Evolutionary conservation across 92 coral and sea anemone species (phyloP), one percentile per base, ranked within the genome.

Genomic region (Meandrina meandrites): DNA sequence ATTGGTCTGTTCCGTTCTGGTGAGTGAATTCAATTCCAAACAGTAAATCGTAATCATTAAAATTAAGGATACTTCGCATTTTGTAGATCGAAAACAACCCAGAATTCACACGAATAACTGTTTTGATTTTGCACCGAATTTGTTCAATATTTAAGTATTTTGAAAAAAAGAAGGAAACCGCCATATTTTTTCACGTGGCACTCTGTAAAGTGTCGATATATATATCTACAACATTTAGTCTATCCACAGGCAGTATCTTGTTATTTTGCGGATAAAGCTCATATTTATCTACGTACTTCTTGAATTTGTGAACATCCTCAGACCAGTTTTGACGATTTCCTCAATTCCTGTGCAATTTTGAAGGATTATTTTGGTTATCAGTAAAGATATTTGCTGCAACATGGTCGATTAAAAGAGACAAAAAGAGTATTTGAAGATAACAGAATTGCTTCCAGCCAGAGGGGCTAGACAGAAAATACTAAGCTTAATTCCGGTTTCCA

Each of bases 261-360:
- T 27, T 27, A 34, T 21, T 71, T 35, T 32, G 12, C 67, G 35
- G 56, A 24, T 37, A 60, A 62, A 60, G 34, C 9, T 32, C 48
- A 58, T 10, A 35, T 32, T 22, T 79, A 51, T 22, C 51, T 16
- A 19, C 10, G 30, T 24, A 80, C 35, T 45, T 16, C 30, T 30
- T n/a, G 47, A 35, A 80, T 60, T 60, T 30, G 17, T 0, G 34
- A 32, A 80, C 18, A 36, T 56, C 54, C 54, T 67, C 68, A 6
- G 11, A 22, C 12, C 28, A 9, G 30, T 60, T 48, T 28, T 47
- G 17, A 5, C 28, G 9, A 24, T 42, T 37, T 66, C 76, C 76
- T 40, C 56, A 21, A 48, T 18, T 81, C 62, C 85, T 34, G 31
- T 30, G 76, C 57, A 81, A 81, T 81, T n/a, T 81, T 62, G n/a